A percentile compares a stretch with the other conserved stretches of the same genome.
These are phyloP conservation scores for Speoplatyrhinus poulsoni DNA, from an alignment of 2,113 vertebrate genomes.

Conservation along the genomic window DNA sequence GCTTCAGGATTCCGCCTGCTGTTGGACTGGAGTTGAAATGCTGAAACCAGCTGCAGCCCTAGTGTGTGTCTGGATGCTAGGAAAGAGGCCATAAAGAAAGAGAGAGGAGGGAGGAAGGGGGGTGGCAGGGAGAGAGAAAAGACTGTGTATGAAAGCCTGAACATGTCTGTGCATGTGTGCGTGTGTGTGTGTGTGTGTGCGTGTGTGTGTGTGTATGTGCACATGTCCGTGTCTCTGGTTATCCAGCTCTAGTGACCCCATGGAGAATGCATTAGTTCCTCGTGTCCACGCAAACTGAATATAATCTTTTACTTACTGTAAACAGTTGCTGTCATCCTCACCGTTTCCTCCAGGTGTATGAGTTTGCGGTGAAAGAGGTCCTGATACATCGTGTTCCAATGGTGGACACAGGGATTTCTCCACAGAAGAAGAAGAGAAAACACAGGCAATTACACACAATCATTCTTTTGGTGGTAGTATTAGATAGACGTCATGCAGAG, in stretches of 20 bases:
- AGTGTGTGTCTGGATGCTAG: constrained; percentile 48
- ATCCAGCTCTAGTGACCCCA: constrained; percentile 7
- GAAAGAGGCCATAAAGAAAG: constrained; percentile 41
- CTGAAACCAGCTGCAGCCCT: constrained; percentile 55
- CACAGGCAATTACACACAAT: constrained; percentile 81
- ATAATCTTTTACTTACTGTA: not conserved
- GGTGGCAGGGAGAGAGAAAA: not conserved
- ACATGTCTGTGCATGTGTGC: constrained; percentile 15
- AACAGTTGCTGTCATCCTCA: constrained; percentile 15
- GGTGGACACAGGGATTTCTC: constrained; percentile 88
- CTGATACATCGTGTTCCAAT: constrained; percentile 90
- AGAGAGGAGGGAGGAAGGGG: not conserved
- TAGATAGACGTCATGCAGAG: not conserved
- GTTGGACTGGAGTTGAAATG: constrained; percentile 48
- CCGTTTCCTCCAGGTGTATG: constrained; percentile 84
- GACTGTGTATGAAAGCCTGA: not conserved
- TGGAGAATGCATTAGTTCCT: not conserved
- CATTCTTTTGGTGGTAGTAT: not conserved
- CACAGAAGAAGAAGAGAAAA: constrained; percentile 98
- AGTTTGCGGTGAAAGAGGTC: constrained; percentile 94
- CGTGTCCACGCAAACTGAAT: not conserved
- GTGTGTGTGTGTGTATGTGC: constrained; percentile 16
- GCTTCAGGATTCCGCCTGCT: constrained; percentile 10
- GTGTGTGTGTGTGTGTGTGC: constrained; percentile 3
- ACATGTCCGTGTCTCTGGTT: constrained; percentile 27